These are phyloP conservation scores for Sphaeridia pumilis DNA, from an alignment of 2,888 invertebrate genomes.

Conservation along the genomic window DNA sequence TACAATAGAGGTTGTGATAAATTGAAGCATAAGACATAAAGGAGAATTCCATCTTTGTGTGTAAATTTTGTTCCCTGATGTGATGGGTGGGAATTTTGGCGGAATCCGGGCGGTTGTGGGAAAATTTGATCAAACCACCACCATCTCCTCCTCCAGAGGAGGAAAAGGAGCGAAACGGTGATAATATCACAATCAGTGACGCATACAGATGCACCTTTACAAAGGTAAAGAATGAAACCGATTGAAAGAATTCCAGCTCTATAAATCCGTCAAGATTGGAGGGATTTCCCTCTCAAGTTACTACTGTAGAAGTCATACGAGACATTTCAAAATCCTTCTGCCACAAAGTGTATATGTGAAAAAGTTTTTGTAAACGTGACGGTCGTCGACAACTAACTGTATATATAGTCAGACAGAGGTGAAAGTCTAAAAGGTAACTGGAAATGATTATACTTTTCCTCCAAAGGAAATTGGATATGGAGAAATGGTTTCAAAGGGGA, in stretches of 20 bases:
- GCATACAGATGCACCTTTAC: not conserved
- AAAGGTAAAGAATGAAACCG: not conserved
- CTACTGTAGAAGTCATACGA: slow-evolving; percentile 1
- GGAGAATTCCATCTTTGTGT: too few species aligned
- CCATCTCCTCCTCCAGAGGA: too few species aligned
- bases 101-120: too few species aligned
- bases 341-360: not conserved
- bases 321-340: slow-evolving; percentile 1
- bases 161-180: not conserved
- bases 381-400: not conserved
- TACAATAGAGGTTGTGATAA: too few species aligned
- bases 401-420: not conserved
- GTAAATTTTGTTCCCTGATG: too few species aligned
- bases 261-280: slow-evolving; percentile 3
- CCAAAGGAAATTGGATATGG: not conserved
- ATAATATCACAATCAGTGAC: slow-evolving; percentile 3
- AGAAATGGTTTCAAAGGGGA: too few species aligned
- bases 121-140: not conserved
- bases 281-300: slow-evolving; percentile 1
- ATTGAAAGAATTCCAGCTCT: slow-evolving; percentile 4
- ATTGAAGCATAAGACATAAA: too few species aligned
- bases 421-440: not conserved
- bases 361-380: not conserved
- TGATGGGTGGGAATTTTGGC: too few species aligned
- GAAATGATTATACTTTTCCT: not conserved